Evolutionary conservation across 2,888 invertebrate species (phyloP).

Genomic region (Plebejus anna): DNA sequence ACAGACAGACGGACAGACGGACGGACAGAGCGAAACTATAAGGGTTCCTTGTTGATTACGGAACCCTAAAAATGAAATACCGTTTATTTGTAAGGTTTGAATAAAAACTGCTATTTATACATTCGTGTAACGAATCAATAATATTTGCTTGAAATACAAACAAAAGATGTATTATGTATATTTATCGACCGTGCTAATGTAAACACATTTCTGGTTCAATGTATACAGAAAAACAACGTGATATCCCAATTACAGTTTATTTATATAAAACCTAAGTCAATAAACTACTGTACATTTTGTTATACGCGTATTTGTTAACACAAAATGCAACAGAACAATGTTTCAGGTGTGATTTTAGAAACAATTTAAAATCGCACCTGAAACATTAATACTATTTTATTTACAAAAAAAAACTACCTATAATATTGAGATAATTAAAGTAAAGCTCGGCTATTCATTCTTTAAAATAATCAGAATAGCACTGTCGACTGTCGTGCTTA

Average conservation of each 20-base stretch:
- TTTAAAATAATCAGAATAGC: neutral
- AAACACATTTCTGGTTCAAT: slow-evolving; percentile 17
- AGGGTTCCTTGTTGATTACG: too few species aligned
- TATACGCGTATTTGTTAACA: neutral
- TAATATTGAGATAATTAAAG: neutral
- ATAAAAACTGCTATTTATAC: slow-evolving; percentile 16
- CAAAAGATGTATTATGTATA: neutral
- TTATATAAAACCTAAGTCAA: slow-evolving; percentile 6
- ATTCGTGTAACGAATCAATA: neutral
- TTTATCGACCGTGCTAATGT: slow-evolving; percentile 7
- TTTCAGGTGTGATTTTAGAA: neutral
- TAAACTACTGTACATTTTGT: slow-evolving; percentile 3
- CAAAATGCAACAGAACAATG: neutral
- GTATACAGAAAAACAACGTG: slow-evolving; percentile 10
- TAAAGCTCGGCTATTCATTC: slow-evolving; percentile 1
- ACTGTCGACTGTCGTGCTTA: neutral
- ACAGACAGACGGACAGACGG: too few species aligned
- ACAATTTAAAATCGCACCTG: neutral
- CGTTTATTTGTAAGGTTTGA: neutral
- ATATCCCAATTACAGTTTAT: slow-evolving; percentile 18
- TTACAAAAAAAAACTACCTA: neutral
- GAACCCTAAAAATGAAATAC: neutral
- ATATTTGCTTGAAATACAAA: neutral
- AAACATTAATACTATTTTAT: neutral
- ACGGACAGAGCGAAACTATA: too few species aligned